Conservation (phyloP, 2,888 invertebrate genomes). For the Trissolcus brochymenae region DNA sequence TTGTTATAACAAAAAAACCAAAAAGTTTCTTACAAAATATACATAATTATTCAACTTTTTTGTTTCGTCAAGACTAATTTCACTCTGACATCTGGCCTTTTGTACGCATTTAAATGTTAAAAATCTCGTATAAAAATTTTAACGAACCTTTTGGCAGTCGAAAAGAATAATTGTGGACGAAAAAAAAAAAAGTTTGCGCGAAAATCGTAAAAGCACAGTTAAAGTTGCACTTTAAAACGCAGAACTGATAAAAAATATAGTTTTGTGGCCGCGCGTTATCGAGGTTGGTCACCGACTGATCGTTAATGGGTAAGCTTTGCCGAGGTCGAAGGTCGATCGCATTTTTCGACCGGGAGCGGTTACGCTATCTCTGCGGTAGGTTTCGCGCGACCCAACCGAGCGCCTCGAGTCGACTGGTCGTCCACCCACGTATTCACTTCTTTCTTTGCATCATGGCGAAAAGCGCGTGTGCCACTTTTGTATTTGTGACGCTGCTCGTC, state of each 20-base stretch:
- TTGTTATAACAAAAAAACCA: no score
- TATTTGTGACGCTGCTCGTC: constrained; percentile 28
- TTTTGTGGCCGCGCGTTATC: constrained; percentile 25
- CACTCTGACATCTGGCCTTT: neutral
- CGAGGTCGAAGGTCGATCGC: constrained; percentile 37
- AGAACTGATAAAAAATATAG: constrained; percentile 9
- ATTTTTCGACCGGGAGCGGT: constrained; percentile 30
- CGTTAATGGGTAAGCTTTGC: constrained; percentile 32
- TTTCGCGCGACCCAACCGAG: constrained; percentile 55
- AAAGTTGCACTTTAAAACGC: constrained; percentile 8
- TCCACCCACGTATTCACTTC: constrained; percentile 62
- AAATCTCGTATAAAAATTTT: neutral
- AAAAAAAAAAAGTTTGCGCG: neutral
- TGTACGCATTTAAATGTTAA: neutral
- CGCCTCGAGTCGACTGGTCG: constrained; percentile 55
- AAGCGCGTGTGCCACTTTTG: constrained; percentile 66
- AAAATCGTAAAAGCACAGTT: neutral
- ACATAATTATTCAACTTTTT: no score
- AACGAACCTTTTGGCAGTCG: neutral
- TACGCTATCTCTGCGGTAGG: constrained; percentile 10
- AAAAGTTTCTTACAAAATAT: no score
- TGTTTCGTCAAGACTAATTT: neutral
- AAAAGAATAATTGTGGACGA: neutral
- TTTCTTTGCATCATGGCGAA: constrained; percentile 53
- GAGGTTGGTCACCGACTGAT: constrained; percentile 34